Evolutionary conservation across 2,797 vertebrate genomes (phyloP), one percentile per base, ranked within the genome.

Genomic region (Xenops minutus): DNA sequence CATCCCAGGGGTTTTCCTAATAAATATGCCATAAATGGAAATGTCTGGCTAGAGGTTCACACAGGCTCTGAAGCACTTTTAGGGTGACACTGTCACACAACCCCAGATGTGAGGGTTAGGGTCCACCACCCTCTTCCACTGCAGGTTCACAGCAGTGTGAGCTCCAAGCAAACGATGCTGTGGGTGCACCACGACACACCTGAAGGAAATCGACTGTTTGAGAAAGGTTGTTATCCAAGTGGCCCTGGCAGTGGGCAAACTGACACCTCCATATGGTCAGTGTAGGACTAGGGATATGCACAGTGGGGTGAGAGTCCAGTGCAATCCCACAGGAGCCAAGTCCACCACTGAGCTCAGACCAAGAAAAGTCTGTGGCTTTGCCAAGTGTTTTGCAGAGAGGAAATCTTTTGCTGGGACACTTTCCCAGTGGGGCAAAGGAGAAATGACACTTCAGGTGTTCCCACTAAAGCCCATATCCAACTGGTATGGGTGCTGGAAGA

Each of bases 131-230:
- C 30, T 59, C 26, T 49, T 44, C 58, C 29, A 34, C 51, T 75
- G 27, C 51, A 49, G 23, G 34, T 52, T 71, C 66, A 36, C 43
- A 75, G 58, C 2, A 2, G 22, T 11, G 4, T n/a, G 23, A 44
- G 11, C 32, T 54, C 29, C 54, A 68, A 22, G 22, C 2, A 1
- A 80, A 34, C 0, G 0, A 24, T 26, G 23, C 19, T 71, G 32
- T 0, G 0, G 10, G 7, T 29, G 22, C 44, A 52, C 14, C 24
- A 19, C 6, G 19, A 56, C 17, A 44, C 23, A 71, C 23, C 18
- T 66, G 48, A 84, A n/a, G 44, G 49, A 67, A 75, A 20, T 0
- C 0, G 17, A 43, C 19, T 54, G 18, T 43, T 46, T 43, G 21
- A 69, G 63, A 62, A 62, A 49, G 21, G 20, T 44, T 78, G 39